These are phyloP conservation scores for Vespertilio murinus DNA, from an alignment of 2,797 vertebrate genomes.

Conservation along the genomic window DNA sequence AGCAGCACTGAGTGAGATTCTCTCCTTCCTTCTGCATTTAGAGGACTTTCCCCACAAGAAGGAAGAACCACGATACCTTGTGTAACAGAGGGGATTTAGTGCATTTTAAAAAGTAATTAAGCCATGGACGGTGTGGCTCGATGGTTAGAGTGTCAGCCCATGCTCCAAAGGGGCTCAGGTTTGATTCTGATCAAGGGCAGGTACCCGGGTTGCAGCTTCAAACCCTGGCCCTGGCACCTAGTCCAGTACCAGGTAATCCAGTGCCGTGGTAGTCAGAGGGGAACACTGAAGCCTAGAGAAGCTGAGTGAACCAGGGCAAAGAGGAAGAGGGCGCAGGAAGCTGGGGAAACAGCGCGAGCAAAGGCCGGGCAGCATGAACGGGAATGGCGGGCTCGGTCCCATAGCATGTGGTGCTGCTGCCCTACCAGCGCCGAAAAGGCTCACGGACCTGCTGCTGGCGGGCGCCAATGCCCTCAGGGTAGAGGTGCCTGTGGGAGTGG, in stretches of 20 bases:
- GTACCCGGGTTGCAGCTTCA: neutral
- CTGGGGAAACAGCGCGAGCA: neutral
- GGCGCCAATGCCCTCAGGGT: slow-evolving; percentile 94
- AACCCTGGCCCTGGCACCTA: neutral
- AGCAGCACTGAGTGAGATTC: neutral
- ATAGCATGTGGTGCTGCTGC: fast-evolving
- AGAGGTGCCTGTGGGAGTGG: slow-evolving; percentile 97
- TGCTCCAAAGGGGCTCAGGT: neutral
- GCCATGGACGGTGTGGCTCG: neutral
- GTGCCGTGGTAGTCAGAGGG: neutral
- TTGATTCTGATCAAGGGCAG: neutral
- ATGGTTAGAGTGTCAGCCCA: neutral
- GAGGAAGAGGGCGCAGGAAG: neutral
- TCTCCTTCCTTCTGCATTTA: neutral
- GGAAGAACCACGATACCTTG: neutral
- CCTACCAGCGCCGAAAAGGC: fast-evolving
- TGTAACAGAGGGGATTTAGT: neutral
- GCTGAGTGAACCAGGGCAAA: neutral
- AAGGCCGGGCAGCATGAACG: fast-evolving
- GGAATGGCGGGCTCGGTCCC: fast-evolving
- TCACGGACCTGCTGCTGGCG: slow-evolving; percentile 94
- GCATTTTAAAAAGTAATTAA: slow-evolving; percentile 13
- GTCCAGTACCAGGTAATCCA: neutral
- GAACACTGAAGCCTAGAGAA: neutral
- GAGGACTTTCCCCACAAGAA: neutral